Conservation (phyloP, 2,888 invertebrate genomes). For the Spilosoma lubricipeda region DNA sequence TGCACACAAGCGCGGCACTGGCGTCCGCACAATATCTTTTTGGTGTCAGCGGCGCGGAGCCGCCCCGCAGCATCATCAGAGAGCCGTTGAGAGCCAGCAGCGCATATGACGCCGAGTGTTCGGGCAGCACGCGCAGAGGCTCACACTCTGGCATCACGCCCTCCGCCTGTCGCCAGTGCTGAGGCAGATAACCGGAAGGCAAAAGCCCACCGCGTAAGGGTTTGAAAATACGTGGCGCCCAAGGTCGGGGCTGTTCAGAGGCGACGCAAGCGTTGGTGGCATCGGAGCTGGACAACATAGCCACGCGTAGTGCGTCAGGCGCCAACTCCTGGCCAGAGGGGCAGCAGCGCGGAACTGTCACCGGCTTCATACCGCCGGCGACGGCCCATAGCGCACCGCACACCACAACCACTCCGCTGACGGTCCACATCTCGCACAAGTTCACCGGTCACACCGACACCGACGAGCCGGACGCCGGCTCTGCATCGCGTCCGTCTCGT, state of each 20-base stretch:
- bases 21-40: slow-evolving; percentile 90
- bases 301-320: slow-evolving; percentile 58
- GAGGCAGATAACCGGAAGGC: slow-evolving; percentile 74
- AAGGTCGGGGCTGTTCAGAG: slow-evolving; percentile 79
- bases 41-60: slow-evolving; percentile 77
- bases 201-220: slow-evolving; percentile 75
- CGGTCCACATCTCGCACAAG: slow-evolving; percentile 35
- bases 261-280: slow-evolving; percentile 63
- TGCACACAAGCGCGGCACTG: slow-evolving; percentile 88
- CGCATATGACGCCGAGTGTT: slow-evolving; percentile 78
- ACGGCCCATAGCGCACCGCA: slow-evolving; percentile 51
- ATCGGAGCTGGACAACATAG: slow-evolving; percentile 64
- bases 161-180: slow-evolving; percentile 78
- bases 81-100: slow-evolving; percentile 89
- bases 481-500: slow-evolving; percentile 35
- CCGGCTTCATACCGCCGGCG: slow-evolving; percentile 46
- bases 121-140: slow-evolving; percentile 69
- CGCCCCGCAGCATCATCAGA: slow-evolving; percentile 82
- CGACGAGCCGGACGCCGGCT: slow-evolving; percentile 34
- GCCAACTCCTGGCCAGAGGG: slow-evolving; percentile 57
- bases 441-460: slow-evolving; percentile 57
- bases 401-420: slow-evolving; percentile 22
- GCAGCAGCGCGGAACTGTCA: slow-evolving; percentile 65
- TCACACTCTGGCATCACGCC: slow-evolving; percentile 72
- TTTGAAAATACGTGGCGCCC: slow-evolving; percentile 87